phyloP scores from a whole-genome alignment of 2,797 vertebrate species.

The Kryptopterus vitreolus region DNA sequence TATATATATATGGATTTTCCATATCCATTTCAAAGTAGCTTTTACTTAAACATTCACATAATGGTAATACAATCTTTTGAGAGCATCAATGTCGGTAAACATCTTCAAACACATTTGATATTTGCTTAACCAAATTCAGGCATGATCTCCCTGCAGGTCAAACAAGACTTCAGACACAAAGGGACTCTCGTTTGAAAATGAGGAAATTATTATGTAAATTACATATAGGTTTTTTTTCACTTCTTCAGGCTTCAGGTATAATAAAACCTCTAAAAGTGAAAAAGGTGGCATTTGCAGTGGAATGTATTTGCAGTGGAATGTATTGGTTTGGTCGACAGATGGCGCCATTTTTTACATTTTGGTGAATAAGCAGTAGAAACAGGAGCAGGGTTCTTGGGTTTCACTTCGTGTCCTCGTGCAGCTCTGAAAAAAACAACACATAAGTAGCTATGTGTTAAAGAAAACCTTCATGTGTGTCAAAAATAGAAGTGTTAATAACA shows the following conservation, averaged over 20 bases:
- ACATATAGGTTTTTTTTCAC: neutral
- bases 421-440: no score
- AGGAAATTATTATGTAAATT: conserved; percentile 33
- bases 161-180: conserved; percentile 10
- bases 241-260: neutral
- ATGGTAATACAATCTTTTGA: conserved; percentile 21
- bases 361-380: neutral
- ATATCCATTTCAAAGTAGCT: conserved; percentile 10
- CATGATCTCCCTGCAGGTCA: conserved; percentile 18
- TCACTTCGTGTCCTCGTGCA: neutral
- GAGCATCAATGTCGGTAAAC: neutral
- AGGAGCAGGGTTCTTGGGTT: neutral
- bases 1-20: no score
- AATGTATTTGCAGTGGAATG: neutral
- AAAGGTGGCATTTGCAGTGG: neutral
- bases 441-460: neutral
- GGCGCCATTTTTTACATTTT: conserved; percentile 32
- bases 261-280: neutral
- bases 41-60: conserved; percentile 11
- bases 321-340: neutral
- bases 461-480: neutral
- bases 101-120: conserved; percentile 22
- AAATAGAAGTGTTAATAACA: no score
- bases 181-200: conserved; percentile 21
- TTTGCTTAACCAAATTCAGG: conserved; percentile 37